Conservation (phyloP, 1,140 invertebrate species). For the Papilio machaon region DNA sequence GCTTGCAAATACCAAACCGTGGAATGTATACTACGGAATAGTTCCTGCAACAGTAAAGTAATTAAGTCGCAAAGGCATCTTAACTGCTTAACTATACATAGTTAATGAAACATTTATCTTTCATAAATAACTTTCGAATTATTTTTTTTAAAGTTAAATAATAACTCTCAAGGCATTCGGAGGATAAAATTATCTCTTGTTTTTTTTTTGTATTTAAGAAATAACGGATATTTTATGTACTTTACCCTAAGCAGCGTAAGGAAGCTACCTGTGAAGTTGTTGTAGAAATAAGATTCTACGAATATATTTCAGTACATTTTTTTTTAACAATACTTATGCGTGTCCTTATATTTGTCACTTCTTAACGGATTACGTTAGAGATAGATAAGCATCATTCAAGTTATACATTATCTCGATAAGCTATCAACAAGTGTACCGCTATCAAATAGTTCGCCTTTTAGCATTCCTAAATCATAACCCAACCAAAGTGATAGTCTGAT, state of each 20-base stretch:
- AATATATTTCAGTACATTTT: too few species aligned
- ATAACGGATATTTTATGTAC: too few species aligned
- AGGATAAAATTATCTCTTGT: too few species aligned
- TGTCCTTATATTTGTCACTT: too few species aligned
- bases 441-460: background rate
- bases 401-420: background rate
- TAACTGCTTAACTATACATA: background rate
- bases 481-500: background rate
- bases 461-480: background rate
- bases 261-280: too few species aligned
- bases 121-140: too few species aligned
- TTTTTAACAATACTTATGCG: too few species aligned
- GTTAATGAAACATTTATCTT: background rate
- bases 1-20: conserved; percentile 12
- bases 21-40: conserved; percentile 13
- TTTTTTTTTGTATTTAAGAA: too few species aligned
- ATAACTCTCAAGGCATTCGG: background rate
- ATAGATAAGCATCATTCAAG: background rate
- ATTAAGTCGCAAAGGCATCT: background rate
- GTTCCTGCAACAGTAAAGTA: conserved; percentile 9
- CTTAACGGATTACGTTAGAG: too few species aligned
- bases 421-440: background rate
- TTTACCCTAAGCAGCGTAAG: too few species aligned
- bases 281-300: too few species aligned
- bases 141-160: background rate